Evolutionary conservation across 2,113 vertebrate genomes (phyloP).

Genomic region (Eudyptes chrysolophus): DNA sequence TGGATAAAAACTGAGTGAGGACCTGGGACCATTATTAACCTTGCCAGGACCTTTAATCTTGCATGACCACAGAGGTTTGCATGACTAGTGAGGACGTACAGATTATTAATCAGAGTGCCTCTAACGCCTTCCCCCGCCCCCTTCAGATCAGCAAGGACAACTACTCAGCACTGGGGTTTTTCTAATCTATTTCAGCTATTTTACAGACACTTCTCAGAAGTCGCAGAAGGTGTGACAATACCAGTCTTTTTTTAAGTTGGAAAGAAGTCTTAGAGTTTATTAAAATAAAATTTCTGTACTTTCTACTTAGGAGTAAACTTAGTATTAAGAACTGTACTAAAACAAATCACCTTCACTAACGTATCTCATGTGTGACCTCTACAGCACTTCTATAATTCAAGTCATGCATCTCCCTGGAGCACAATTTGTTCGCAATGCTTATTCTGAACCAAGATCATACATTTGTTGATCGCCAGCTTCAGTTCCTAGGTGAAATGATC

Average conservation of each 20-base stretch:
- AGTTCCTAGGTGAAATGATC: not conserved
- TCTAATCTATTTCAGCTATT: not conserved
- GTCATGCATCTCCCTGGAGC: not conserved
- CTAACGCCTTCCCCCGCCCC: accelerated
- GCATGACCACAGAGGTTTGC: not conserved
- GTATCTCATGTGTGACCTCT: not conserved
- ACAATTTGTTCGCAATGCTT: not conserved
- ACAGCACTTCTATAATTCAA: not conserved
- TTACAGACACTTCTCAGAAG: not conserved
- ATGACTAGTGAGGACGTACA: not conserved
- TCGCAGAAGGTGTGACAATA: not conserved
- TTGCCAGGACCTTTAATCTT: not conserved
- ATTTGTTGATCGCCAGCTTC: not conserved
- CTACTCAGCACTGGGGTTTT: not conserved
- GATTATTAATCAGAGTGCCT: not conserved
- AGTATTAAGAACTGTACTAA: not conserved
- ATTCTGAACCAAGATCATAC: not conserved
- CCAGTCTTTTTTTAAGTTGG: not conserved
- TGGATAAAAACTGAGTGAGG: not conserved
- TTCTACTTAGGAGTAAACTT: not conserved
- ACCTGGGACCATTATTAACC: not conserved
- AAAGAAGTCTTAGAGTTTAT: not conserved
- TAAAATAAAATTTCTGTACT: not conserved
- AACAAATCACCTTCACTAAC: not conserved
- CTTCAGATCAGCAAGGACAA: not conserved